Conservation (phyloP, 2,888 invertebrate genomes). For the Alentia gelatinosa region DNA sequence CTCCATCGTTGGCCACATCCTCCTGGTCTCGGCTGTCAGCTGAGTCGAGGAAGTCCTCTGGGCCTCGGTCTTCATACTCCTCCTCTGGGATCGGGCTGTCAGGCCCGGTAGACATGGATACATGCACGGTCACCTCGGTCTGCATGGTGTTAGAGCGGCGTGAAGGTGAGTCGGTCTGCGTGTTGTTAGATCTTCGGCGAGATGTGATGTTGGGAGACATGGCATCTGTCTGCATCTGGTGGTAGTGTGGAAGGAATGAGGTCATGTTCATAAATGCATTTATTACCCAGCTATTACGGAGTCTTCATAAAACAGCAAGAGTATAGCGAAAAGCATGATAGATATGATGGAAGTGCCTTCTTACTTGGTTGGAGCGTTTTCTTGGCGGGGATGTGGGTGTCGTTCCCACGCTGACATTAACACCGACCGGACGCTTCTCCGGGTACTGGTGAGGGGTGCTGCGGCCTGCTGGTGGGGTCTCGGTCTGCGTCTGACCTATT, state of each 20-base stretch:
- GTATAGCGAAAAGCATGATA: too few species aligned
- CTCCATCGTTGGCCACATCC: neutral
- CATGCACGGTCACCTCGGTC: constrained; percentile 16
- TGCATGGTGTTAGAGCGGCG: neutral
- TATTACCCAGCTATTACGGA: too few species aligned
- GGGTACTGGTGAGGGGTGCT: neutral
- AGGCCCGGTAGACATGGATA: constrained; percentile 30
- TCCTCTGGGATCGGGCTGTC: constrained; percentile 29
- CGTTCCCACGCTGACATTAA: neutral
- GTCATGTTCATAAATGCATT: too few species aligned
- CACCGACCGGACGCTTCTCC: neutral
- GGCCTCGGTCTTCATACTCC: neutral
- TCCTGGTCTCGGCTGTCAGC: neutral
- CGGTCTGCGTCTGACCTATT: constrained; percentile 20
- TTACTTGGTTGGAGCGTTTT: constrained; percentile 16
- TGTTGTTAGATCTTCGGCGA: neutral
- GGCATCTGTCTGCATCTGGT: neutral
- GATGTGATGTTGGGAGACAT: neutral
- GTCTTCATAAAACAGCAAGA: too few species aligned
- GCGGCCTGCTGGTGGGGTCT: neutral
- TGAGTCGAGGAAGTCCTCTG: neutral
- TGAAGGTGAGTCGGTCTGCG: neutral
- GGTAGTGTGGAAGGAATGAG: too few species aligned
- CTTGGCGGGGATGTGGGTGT: neutral
- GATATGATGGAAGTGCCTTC: too few species aligned